Evolutionary conservation across 2,888 invertebrate species (phyloP).

Genomic region (Caenorhabditis zanzibari): DNA sequence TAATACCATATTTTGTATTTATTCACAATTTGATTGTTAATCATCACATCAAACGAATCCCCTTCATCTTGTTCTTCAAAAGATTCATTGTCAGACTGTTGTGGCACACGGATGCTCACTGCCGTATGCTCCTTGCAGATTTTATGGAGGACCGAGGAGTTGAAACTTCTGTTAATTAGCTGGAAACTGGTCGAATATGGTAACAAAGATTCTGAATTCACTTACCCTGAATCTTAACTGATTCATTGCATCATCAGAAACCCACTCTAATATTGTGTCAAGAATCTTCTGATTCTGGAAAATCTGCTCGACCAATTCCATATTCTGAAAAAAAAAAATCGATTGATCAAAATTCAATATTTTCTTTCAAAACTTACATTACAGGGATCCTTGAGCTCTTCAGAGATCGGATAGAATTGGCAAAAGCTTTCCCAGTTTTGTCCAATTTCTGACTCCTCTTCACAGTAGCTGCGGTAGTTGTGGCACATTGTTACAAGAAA

Average conservation of each 20-base stretch:
- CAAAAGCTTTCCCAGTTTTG: neutral
- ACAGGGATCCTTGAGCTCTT: neutral
- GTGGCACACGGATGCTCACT: neutral
- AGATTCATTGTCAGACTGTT: neutral
- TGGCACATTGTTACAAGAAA: no score
- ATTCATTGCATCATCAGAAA: conserved; percentile 1
- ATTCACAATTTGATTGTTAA: neutral
- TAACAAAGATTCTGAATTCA: neutral
- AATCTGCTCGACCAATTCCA: neutral
- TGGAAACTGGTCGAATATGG: neutral
- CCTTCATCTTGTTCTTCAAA: neutral
- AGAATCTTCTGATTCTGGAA: conserved; percentile 5
- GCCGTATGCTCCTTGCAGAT: neutral
- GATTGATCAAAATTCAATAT: neutral
- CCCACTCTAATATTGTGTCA: neutral
- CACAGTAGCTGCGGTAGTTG: no score
- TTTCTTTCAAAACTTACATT: conserved; percentile 1
- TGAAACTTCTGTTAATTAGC: neutral
- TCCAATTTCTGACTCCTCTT: no score
- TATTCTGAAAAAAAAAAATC: conserved; percentile 8
- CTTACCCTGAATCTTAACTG: conserved; percentile 7
- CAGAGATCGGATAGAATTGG: neutral
- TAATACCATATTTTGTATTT: neutral
- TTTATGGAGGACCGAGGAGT: neutral
- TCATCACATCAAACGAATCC: neutral